phyloP scores from a whole-genome alignment of 2,888 invertebrate species.

The Priapulus caudatus region DNA sequence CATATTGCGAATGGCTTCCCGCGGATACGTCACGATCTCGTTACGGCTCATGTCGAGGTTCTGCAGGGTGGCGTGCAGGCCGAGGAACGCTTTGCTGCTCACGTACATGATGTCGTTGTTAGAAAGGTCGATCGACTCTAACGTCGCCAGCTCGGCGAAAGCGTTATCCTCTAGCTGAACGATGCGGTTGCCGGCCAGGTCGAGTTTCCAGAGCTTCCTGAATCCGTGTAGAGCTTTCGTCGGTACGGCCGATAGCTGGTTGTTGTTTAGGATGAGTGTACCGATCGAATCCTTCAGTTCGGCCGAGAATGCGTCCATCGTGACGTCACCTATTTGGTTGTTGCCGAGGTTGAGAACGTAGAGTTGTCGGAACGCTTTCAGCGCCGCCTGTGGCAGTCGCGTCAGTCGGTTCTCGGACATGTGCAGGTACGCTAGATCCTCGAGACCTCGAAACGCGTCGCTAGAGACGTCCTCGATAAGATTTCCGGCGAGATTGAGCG shows the following conservation, averaged over 20 bases:
- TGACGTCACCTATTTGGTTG: neutral
- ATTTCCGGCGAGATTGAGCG: neutral
- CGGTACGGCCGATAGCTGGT: neutral
- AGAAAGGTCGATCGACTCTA: neutral
- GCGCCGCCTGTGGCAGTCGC: neutral
- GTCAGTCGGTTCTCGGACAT: neutral
- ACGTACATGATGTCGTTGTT: conserved; percentile 3
- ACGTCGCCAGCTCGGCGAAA: neutral
- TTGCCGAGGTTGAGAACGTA: neutral
- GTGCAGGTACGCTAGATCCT: conserved; percentile 3
- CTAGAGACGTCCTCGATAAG: neutral
- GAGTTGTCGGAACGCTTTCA: conserved; percentile 1
- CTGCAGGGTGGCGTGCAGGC: neutral
- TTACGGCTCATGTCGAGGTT: neutral
- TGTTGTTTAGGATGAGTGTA: neutral
- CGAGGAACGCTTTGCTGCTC: neutral
- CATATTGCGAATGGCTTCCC: neutral
- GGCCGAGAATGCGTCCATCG: neutral
- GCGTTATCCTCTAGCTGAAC: neutral
- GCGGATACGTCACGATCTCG: neutral
- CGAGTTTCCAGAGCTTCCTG: neutral
- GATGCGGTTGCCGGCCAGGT: neutral
- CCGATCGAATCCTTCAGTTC: neutral
- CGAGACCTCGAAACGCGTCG: neutral
- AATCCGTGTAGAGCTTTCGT: neutral